Percentiles rank a stretch among this genome's conserved stretches.
Evolutionary conservation across 2,113 vertebrate species (phyloP).

Genomic region (Salvelinus fontinalis): DNA sequence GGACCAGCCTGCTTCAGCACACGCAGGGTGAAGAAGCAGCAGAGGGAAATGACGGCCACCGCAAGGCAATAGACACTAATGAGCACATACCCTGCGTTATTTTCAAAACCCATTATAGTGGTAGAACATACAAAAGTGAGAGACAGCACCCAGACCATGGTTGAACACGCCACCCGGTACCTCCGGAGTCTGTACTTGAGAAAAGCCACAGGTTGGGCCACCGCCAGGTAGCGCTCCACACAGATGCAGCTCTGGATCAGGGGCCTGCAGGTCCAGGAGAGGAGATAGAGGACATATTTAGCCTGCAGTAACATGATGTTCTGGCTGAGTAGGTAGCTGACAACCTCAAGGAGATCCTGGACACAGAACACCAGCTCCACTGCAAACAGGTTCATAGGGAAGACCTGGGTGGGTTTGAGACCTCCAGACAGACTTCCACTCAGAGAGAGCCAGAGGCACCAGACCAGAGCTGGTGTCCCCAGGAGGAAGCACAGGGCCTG

Average conservation of each 20-base stretch:
- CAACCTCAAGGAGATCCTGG: neutral
- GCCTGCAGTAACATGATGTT: neutral
- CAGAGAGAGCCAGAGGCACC: neutral
- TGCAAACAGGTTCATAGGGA: neutral
- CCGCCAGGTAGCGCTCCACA: constrained; percentile 22
- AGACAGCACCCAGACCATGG: neutral
- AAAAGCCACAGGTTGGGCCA: constrained; percentile 19
- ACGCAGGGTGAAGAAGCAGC: neutral
- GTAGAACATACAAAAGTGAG: neutral
- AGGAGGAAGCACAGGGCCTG: neutral
- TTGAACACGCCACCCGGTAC: neutral
- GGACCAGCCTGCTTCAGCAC: neutral
- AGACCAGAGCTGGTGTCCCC: neutral
- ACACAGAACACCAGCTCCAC: neutral
- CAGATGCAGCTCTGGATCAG: constrained; percentile 10
- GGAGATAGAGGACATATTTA: neutral
- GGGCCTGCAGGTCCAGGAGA: neutral
- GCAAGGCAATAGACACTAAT: neutral
- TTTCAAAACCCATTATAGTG: neutral
- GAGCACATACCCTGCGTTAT: neutral
- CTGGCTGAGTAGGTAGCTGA: too few species aligned
- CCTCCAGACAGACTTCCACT: neutral
- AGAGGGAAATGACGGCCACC: neutral
- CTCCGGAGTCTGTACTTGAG: constrained; percentile 10
- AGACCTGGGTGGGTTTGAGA: neutral